phyloP scores from a whole-genome alignment of 92 coral and sea anemone genomes.

The Muricea muricata region DNA sequence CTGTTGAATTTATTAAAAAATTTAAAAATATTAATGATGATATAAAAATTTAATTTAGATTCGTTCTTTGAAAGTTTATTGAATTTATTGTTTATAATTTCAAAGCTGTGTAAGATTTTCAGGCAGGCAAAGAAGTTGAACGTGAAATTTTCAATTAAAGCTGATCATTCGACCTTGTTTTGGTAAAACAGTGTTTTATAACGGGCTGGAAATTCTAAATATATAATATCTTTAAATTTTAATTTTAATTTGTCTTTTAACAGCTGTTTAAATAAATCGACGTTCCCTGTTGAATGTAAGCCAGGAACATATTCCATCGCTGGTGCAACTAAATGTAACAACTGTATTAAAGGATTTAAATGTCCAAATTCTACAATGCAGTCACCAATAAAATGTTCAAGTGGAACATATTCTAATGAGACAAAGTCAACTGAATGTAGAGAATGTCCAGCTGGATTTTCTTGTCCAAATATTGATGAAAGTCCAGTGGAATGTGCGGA shows the following conservation, averaged over 20 bases:
- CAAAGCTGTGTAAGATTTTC: too few relatives aligned
- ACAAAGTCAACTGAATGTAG: slow-evolving; percentile 55
- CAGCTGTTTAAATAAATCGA: slow-evolving; percentile 71
- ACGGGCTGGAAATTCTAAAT: neutral
- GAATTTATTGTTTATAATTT: too few relatives aligned
- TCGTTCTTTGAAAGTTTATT: too few relatives aligned
- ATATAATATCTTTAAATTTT: too few relatives aligned
- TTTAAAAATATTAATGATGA: too few relatives aligned
- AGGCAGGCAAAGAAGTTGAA: too few relatives aligned
- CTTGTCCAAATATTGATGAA: slow-evolving; percentile 30
- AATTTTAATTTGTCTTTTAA: neutral
- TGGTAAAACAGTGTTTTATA: too few relatives aligned
- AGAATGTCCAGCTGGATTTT: slow-evolving; percentile 73
- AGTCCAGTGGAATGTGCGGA: slow-evolving; percentile 49
- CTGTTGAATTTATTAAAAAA: too few relatives aligned
- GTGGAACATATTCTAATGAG: slow-evolving; percentile 54
- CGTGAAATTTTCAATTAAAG: too few relatives aligned
- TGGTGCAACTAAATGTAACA: slow-evolving; percentile 58
- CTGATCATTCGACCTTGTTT: too few relatives aligned
- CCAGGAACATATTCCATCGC: slow-evolving; percentile 79
- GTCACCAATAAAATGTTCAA: slow-evolving; percentile 38
- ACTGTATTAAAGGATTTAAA: slow-evolving; percentile 50
- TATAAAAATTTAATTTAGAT: too few relatives aligned
- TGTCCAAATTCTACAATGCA: slow-evolving; percentile 23
- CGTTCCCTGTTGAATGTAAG: slow-evolving; percentile 57